A percentile compares a stretch with the other conserved stretches of the same genome.
Evolutionary conservation across 1,140 invertebrate genomes (phyloP).

Genomic region (Babylonia areolata): DNA sequence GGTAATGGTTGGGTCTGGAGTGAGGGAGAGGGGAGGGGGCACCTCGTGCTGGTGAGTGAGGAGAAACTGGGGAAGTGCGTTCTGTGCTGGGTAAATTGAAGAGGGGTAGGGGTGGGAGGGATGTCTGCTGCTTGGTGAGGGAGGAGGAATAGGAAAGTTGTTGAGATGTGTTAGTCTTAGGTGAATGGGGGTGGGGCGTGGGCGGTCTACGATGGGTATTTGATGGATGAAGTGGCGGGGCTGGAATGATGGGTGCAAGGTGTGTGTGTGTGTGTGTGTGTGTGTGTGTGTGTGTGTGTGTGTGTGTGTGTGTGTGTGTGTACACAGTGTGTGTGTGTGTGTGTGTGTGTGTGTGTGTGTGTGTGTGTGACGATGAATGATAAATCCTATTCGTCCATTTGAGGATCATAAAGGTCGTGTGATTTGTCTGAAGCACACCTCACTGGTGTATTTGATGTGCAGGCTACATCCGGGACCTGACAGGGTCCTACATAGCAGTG

Average conservation of each 20-base stretch:
- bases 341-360: slow-evolving; percentile 6
- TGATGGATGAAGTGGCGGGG: no score
- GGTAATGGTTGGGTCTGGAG: no score
- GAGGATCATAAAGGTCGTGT: not conserved
- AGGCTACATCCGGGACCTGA: not conserved
- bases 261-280: slow-evolving; percentile 3
- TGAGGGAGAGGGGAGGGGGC: no score
- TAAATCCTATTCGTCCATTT: not conserved
- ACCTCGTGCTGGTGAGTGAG: no score
- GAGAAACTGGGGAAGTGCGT: no score
- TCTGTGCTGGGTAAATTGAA: no score
- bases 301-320: slow-evolving; percentile 13
- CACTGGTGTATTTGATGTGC: not conserved
- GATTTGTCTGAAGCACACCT: no score
- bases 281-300: slow-evolving; percentile 19
- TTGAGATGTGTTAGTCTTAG: no score
- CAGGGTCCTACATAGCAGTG: not conserved
- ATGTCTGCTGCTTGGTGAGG: no score
- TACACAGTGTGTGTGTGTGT: not conserved
- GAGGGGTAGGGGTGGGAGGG: no score
- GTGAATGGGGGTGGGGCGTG: not conserved
- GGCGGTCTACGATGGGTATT: not conserved
- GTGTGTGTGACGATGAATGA: not conserved
- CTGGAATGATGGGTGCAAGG: no score
- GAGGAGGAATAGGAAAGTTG: no score